Conservation (phyloP, 1,140 invertebrate species). For the Leptinotarsa lineolata region DNA sequence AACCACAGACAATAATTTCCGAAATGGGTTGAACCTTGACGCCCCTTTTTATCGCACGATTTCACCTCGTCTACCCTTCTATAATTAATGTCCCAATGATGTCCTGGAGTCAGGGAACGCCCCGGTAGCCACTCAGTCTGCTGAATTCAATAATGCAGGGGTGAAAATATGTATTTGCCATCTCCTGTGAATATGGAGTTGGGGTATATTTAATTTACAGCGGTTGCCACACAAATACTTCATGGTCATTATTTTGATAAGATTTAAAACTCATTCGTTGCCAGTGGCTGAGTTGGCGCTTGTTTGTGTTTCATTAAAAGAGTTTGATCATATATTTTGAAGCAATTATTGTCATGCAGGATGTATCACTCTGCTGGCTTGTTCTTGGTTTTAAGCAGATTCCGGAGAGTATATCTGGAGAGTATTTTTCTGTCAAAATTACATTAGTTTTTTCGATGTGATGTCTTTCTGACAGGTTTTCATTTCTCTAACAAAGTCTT, state of each 20-base stretch:
- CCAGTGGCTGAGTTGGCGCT: too few species aligned
- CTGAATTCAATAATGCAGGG: slow-evolving; percentile 22
- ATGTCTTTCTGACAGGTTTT: too few species aligned
- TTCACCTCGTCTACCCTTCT: slow-evolving; percentile 19
- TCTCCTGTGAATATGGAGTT: neutral
- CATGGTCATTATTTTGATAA: neutral
- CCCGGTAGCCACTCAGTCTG: slow-evolving; percentile 31
- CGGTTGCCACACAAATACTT: neutral
- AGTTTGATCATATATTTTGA: too few species aligned
- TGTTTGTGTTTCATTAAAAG: too few species aligned
- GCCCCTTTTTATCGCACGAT: slow-evolving; percentile 28
- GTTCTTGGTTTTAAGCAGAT: too few species aligned
- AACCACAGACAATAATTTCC: slow-evolving; percentile 31
- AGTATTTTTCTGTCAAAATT: too few species aligned
- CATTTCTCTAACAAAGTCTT: too few species aligned
- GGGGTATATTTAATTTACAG: neutral
- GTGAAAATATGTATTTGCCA: slow-evolving; percentile 10
- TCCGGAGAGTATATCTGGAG: too few species aligned
- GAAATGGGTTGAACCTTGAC: slow-evolving; percentile 6
- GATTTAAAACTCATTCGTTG: too few species aligned
- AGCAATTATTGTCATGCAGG: too few species aligned
- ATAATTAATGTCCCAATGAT: slow-evolving; percentile 31
- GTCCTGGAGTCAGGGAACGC: slow-evolving; percentile 28
- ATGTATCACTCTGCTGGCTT: too few species aligned
- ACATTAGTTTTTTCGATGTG: too few species aligned